Evolutionary conservation across 2,888 invertebrate genomes (phyloP).

Genomic region (Dioctria linearis): DNA sequence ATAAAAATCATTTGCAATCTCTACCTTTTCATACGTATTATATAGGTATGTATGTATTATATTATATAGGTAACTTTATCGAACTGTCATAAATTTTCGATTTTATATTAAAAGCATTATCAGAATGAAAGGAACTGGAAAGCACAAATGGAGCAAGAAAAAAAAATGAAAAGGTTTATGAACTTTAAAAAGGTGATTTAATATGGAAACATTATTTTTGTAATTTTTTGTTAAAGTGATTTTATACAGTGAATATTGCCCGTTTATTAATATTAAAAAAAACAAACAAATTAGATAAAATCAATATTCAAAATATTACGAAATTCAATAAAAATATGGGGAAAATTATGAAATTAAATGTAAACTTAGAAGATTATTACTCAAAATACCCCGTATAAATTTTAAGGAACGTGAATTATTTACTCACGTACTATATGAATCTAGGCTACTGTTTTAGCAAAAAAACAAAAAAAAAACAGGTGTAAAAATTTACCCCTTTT

Average conservation of each 20-base stretch:
- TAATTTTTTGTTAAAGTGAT: neutral
- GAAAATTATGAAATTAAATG: constrained; percentile 12
- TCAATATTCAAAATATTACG: neutral
- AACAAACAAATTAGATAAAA: neutral
- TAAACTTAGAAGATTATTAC: neutral
- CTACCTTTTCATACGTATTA: neutral
- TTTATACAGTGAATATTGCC: constrained; percentile 24
- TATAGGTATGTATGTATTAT: no score
- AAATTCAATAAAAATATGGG: neutral
- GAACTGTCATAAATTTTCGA: constrained; percentile 48
- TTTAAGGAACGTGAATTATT: no score
- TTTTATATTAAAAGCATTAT: constrained; percentile 11
- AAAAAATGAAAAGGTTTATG: neutral
- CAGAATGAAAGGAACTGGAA: neutral
- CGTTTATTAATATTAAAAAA: constrained; percentile 1
- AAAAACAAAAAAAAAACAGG: no score
- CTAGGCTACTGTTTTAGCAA: no score
- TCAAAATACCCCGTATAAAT: neutral
- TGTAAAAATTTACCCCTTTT: no score
- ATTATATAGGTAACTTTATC: constrained; percentile 11
- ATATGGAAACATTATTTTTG: constrained; percentile 6
- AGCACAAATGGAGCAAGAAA: neutral
- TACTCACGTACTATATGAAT: no score
- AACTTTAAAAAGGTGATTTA: constrained; percentile 11
- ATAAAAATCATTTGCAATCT: constrained; percentile 18